A percentile compares a stretch with the other conserved stretches of the same genome.
These are phyloP conservation scores for Macrophya alboannulata DNA, from an alignment of 2,888 invertebrate genomes.

Conservation along the genomic window DNA sequence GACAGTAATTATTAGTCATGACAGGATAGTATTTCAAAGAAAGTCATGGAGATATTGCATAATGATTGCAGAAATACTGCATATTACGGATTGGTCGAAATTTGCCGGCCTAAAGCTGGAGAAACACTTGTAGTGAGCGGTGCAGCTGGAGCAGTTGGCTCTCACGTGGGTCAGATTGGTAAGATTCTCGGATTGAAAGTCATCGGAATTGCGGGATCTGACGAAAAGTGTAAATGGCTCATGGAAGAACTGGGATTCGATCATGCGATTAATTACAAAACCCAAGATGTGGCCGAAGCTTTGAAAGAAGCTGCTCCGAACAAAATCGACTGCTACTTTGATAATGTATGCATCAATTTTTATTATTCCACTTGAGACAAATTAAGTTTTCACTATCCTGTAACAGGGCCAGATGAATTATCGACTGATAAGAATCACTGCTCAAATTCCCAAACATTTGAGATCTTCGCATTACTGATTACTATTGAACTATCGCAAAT, in stretches of 20 bases:
- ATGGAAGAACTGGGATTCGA: constrained; percentile 86
- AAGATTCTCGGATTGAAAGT: constrained; percentile 87
- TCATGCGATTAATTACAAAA: constrained; percentile 88
- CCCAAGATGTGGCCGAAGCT: constrained; percentile 81
- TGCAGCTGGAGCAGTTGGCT: constrained; percentile 92
- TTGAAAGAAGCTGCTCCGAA: constrained; percentile 85
- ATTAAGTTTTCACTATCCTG: background rate
- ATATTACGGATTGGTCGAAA: constrained; percentile 88
- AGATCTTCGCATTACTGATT: background rate
- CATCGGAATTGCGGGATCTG: constrained; percentile 88
- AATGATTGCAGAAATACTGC: constrained; percentile 88
- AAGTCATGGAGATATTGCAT: constrained; percentile 82
- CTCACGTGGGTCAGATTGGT: constrained; percentile 90
- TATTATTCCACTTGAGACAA: background rate
- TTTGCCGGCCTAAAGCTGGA: constrained; percentile 87
- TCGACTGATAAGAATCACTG: no score
- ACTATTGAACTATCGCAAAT: background rate
- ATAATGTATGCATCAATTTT: constrained; percentile 84
- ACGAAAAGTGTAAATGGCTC: constrained; percentile 88
- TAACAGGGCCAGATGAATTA: no score
- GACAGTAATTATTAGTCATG: background rate
- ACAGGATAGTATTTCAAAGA: background rate
- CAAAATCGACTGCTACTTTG: constrained; percentile 90
- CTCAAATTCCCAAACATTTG: background rate
- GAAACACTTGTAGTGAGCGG: constrained; percentile 89